Percentiles rank a stretch among this genome's conserved stretches.
phyloP scores from a whole-genome alignment of 1,140 invertebrate genomes.

The Aethina tumida region DNA sequence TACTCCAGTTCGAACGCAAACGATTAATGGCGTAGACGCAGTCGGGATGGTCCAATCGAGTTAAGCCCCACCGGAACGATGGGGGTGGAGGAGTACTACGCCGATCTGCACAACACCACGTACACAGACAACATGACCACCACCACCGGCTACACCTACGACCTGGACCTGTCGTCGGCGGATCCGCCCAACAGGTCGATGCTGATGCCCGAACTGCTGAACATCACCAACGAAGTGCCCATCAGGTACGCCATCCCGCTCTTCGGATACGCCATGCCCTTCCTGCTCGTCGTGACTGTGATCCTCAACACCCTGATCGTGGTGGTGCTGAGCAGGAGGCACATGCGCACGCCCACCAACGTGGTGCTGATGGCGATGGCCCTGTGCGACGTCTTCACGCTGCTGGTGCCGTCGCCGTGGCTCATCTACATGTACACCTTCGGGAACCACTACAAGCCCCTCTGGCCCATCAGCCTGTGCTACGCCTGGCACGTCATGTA shows the following conservation, averaged over 20 bases:
- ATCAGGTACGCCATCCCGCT: slow-evolving; percentile 56
- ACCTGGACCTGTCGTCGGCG: too few relatives aligned
- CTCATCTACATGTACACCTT: slow-evolving; percentile 86
- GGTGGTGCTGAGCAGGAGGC: slow-evolving; percentile 60
- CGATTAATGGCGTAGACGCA: too few relatives aligned
- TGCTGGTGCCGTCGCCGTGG: slow-evolving; percentile 71
- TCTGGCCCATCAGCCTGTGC: slow-evolving; percentile 62
- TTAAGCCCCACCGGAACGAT: too few relatives aligned
- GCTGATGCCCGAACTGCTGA: too few relatives aligned
- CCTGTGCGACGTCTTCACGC: slow-evolving; percentile 84
- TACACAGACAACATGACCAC: too few relatives aligned
- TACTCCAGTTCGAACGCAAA: too few relatives aligned
- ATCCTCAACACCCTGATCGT: slow-evolving; percentile 84
- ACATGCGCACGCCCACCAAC: slow-evolving; percentile 81
- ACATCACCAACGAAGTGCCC: slow-evolving; percentile 54
- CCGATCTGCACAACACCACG: too few relatives aligned
- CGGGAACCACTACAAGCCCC: slow-evolving; percentile 69
- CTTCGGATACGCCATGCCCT: slow-evolving; percentile 73
- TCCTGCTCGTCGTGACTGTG: slow-evolving; percentile 79
- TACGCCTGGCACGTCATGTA: slow-evolving; percentile 71
- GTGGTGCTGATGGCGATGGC: slow-evolving; percentile 83
- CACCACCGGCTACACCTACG: too few relatives aligned
- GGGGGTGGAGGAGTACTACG: too few relatives aligned
- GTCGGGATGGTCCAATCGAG: too few relatives aligned
- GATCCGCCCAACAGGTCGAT: too few relatives aligned